phyloP scores from a whole-genome alignment of 92 coral and sea anemone species.

The Porites evermanni region DNA sequence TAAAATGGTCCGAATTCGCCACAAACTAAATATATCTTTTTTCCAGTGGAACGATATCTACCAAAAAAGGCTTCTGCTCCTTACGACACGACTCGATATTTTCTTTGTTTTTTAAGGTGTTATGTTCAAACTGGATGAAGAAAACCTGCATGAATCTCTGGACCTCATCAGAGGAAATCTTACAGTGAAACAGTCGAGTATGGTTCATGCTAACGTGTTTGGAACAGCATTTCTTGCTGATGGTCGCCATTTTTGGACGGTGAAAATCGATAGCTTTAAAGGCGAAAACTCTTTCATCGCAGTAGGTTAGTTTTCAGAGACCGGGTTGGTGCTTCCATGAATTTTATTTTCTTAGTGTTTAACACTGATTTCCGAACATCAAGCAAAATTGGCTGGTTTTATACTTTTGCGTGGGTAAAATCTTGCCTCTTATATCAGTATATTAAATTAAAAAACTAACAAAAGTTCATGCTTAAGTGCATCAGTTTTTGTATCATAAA shows the following conservation, averaged over 20 bases:
- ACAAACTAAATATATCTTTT: no score
- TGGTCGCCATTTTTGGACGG: conserved; percentile 86
- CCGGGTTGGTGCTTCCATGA: neutral
- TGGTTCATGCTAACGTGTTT: conserved; percentile 79
- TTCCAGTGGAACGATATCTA: no score
- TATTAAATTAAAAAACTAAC: no score
- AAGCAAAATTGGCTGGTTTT: no score
- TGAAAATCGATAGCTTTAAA: conserved; percentile 67
- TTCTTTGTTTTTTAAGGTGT: conserved; percentile 56
- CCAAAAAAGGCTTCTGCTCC: neutral
- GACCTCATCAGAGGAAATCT: conserved; percentile 64
- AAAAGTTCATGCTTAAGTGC: no score
- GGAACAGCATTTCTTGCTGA: conserved; percentile 83
- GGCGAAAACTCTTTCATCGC: conserved; percentile 83
- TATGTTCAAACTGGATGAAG: conserved; percentile 82
- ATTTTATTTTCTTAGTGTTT: no score
- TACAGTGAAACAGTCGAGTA: conserved; percentile 61
- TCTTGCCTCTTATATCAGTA: no score
- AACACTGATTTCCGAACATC: no score
- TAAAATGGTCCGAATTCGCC: no score
- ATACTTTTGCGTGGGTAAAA: no score
- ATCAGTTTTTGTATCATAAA: no score
- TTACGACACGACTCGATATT: neutral
- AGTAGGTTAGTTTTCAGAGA: conserved; percentile 61
- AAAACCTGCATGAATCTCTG: conserved; percentile 70